Conservation (phyloP, 2,888 invertebrate species). For the Ophion slaviceki region DNA sequence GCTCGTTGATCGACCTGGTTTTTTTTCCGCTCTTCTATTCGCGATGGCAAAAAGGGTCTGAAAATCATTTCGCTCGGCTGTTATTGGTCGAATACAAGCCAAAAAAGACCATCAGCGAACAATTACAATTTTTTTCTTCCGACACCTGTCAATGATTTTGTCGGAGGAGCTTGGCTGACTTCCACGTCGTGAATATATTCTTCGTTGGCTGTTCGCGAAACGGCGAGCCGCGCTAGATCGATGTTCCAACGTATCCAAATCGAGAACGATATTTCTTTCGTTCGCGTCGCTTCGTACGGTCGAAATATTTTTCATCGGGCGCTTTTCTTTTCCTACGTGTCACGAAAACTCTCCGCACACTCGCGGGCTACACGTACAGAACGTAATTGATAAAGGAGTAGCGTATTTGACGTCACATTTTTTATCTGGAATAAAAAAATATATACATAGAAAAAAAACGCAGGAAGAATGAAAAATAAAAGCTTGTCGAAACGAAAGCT, state of each 20-base stretch:
- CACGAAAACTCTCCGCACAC: constrained; percentile 48
- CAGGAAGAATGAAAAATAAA: constrained; percentile 48
- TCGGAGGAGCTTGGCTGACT: constrained; percentile 6
- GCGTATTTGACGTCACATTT: constrained; percentile 76
- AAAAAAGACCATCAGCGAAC: neutral
- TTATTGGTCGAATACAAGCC: neutral
- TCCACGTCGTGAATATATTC: neutral
- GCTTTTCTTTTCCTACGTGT: constrained; percentile 55
- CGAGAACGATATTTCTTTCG: constrained; percentile 43
- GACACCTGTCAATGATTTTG: neutral
- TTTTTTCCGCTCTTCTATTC: neutral
- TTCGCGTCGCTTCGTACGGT: constrained; percentile 23
- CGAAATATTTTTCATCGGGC: constrained; percentile 53
- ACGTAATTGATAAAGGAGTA: constrained; percentile 76
- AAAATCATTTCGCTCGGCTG: neutral
- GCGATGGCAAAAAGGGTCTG: neutral
- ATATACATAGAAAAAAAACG: constrained; percentile 9
- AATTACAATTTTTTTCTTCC: neutral
- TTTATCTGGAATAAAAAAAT: constrained; percentile 45
- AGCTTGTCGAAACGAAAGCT: constrained; percentile 13
- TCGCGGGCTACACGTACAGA: constrained; percentile 22
- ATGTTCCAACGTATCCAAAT: constrained; percentile 32
- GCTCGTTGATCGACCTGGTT: neutral
- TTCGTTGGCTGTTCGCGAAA: constrained; percentile 34
- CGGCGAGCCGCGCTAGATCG: constrained; percentile 25